Base-by-base conservation (phyloP, 1,140 invertebrate species). In the Drosophila jambulina region DNA sequence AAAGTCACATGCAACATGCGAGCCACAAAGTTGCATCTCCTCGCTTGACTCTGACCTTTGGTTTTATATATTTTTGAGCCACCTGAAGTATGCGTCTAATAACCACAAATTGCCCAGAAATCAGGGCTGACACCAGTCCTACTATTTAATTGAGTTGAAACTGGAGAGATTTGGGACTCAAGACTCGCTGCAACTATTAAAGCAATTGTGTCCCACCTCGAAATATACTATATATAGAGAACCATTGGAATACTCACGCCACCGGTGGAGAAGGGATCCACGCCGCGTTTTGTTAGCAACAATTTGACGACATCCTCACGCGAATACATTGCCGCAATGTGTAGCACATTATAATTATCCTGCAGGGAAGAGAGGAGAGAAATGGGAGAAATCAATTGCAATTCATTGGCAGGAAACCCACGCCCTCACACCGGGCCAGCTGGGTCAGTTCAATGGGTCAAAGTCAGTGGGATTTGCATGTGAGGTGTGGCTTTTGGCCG, bases 301-400 rank as follows among this genome's bases (percentile, higher is more conserved):
- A 98, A 93, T 91, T 98, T 98, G 90, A 99, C 96, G 57, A 98
- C 97, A 93, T 99, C 98, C 93, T 99, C 98, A 83, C 98, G 95
- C 23, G 97, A 98, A 93, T 97, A 97, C 95, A 98, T 97, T 32
- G 98, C 96, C 19, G 98, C 97, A 92, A 98, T 96, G 93, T 99
- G 98, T 27, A 99, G 94, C 29, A 96, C 97, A 94, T 98, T 98
- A 93, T 97, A 97, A 93, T 98, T 98, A 93, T 99, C 98, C 98
- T 99, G 94, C 68, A 92, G 8, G 80, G 49, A 59, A 53, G 45
- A 67, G 42, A 53, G 25, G 21, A 56, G 25, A 51, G 71, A 40
- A 38, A 68, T 56, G 70, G 53, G 23, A 63, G 32, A 81, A 88
- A 81, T 88, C 85, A 88, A 88, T 88, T 82, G 78, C 32, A 90